A percentile compares a stretch with the other conserved stretches of the same genome.
Evolutionary conservation across 2,113 vertebrate genomes (phyloP).

Genomic region (Lepus americanus): DNA sequence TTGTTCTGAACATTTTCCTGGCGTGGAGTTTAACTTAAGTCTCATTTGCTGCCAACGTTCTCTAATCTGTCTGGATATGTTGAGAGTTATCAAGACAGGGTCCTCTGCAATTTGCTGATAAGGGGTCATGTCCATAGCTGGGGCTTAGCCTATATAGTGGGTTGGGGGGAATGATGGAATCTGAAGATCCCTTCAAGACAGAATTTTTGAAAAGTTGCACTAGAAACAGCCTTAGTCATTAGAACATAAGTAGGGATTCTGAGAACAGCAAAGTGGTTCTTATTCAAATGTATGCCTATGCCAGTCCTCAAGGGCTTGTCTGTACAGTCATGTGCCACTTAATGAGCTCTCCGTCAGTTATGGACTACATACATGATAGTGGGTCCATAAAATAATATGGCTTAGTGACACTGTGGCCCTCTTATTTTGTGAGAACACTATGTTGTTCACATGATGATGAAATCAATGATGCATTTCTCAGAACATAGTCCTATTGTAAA

Average conservation of each 20-base stretch:
- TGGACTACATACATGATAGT: no score
- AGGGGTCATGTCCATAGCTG: neutral
- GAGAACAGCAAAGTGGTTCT: neutral
- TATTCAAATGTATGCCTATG: neutral
- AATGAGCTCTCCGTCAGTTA: no score
- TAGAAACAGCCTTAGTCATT: neutral
- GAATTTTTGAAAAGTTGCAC: neutral
- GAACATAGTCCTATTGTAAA: no score
- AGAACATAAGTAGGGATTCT: neutral
- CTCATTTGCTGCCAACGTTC: neutral
- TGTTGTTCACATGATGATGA: no score
- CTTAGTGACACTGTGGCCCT: no score
- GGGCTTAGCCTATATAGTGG: neutral
- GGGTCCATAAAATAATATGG: no score
- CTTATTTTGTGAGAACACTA: no score
- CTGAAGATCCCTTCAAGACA: neutral
- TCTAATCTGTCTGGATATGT: neutral
- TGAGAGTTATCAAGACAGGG: neutral
- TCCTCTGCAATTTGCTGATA: neutral
- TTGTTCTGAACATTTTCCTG: conserved; percentile 25
- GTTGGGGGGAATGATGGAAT: neutral
- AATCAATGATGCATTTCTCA: no score
- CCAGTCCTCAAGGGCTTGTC: neutral
- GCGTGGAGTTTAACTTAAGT: neutral
- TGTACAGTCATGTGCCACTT: neutral